Evolutionary conservation across 2,888 invertebrate species (phyloP), one percentile per base, ranked within the genome.

Genomic region (Sabellastarte sp.): DNA sequence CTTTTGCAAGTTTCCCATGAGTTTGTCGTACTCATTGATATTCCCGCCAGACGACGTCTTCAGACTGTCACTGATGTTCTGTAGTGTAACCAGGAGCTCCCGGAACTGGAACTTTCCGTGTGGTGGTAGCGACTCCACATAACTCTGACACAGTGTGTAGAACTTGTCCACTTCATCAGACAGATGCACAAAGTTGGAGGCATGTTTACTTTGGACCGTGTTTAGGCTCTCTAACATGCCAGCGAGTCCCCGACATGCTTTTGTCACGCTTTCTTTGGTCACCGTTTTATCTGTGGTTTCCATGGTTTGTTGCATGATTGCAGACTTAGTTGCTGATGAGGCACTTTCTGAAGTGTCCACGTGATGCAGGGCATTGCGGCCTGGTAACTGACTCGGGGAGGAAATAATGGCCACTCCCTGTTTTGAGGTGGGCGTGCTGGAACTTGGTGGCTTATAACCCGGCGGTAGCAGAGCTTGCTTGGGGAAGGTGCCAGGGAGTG

Each of bases 51-150:
- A 78, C 74, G 61, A 80, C 67, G 67, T 73, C 71, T 55, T 71
- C 68, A 63, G 78, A 77, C 59, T 78, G 61, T 64, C 77, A 62
- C 63, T 65, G 2, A 67, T 57, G 1, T 59, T 61, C 28, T 70
- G 63, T 20, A 73, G 57, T 20, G 61, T 60, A 30, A 80, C 77
- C 60, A 86, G 73, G 50, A 86, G 77, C 69, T 86, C 86, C 50
- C 92, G 89, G 80, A 93, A 91, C 76, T 93, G 91, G 84, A 95
- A 93, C 78, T 94, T 91, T 59, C 91, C 90, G 80, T 93, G 93
- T 26, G 93, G 92, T 15, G 93, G 91, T 77, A 92, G 90, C 70
- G 87, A 88, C 74, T 95, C 95, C 24, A 92, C 91, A 77, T 92
- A 93, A 73, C 90, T 89, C 76, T 90, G 88, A 85, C 94, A 95